Evolutionary conservation across 2,797 vertebrate species (phyloP).

Genomic region (Poeciliopsis presidionis): DNA sequence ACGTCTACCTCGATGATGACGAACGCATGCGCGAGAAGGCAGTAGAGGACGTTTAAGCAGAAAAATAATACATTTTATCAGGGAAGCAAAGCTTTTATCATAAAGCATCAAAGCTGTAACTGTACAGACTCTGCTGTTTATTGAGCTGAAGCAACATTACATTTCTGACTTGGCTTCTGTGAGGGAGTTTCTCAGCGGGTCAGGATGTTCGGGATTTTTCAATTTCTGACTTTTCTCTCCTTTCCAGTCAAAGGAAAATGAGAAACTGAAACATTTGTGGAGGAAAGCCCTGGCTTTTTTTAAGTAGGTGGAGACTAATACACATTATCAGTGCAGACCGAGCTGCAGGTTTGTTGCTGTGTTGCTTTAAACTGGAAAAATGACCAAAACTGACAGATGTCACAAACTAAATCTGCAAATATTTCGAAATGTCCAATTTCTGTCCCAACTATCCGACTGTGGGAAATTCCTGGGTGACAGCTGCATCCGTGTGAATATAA

Average conservation of each 20-base stretch:
- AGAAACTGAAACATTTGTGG: background rate
- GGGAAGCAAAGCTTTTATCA: no score
- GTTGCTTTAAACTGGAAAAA: background rate
- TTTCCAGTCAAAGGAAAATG: background rate
- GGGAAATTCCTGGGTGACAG: background rate
- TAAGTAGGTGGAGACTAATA: background rate
- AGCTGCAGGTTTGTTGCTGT: background rate
- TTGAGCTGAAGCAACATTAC: background rate
- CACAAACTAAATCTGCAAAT: background rate
- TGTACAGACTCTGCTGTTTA: no score
- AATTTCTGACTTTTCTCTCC: background rate
- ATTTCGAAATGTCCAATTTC: background rate
- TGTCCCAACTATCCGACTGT: background rate
- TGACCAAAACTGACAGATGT: background rate
- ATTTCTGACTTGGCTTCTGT: background rate
- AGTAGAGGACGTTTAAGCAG: no score
- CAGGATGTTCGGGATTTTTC: background rate
- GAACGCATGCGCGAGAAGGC: no score
- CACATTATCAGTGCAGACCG: background rate
- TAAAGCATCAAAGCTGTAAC: no score
- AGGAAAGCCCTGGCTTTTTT: background rate
- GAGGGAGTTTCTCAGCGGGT: background rate
- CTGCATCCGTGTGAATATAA: background rate
- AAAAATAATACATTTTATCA: no score
- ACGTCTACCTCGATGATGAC: no score